Conservation (phyloP, 2,113 vertebrate species). For the Pollachius pollachius region DNA sequence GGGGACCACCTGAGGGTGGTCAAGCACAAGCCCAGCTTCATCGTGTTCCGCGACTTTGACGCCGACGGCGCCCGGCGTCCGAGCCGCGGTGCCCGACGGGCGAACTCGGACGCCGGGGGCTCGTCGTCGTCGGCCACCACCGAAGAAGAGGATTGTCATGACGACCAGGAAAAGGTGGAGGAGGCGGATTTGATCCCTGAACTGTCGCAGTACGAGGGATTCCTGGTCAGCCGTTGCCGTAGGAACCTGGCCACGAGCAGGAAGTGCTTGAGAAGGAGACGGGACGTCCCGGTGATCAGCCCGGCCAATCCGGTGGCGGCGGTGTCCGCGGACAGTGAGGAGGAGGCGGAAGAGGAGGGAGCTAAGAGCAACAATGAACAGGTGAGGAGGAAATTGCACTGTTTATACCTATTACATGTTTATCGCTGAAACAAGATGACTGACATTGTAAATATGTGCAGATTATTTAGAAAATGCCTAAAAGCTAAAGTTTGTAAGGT, state of each 20-base stretch:
- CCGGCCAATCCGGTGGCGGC: slow-evolving; percentile 31
- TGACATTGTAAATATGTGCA: too few species aligned
- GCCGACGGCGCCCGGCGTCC: slow-evolving; percentile 21
- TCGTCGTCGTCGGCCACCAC: slow-evolving; percentile 42
- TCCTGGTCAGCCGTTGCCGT: slow-evolving; percentile 61
- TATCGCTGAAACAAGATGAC: background rate
- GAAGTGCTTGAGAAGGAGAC: slow-evolving; percentile 50
- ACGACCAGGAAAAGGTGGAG: slow-evolving; percentile 24
- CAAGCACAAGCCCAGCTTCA: slow-evolving; percentile 70
- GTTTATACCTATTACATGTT: background rate
- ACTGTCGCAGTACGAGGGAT: slow-evolving; percentile 58
- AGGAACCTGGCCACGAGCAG: slow-evolving; percentile 58
- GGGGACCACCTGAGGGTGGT: slow-evolving; percentile 62
- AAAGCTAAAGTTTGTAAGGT: too few species aligned
- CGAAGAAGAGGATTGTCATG: slow-evolving; percentile 7
- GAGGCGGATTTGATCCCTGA: slow-evolving; percentile 65
- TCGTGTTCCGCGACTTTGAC: slow-evolving; percentile 67
- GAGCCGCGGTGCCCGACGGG: background rate
- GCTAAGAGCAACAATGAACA: slow-evolving; percentile 46
- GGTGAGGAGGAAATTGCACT: slow-evolving; percentile 48
- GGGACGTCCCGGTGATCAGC: slow-evolving; percentile 44
- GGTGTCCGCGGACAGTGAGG: slow-evolving; percentile 25
- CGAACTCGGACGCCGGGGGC: slow-evolving; percentile 44
- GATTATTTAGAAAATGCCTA: too few species aligned
- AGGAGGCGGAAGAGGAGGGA: slow-evolving; percentile 40